Evolutionary conservation across 92 coral and sea anemone species (phyloP), one percentile per base, ranked within the genome.

Genomic region (Porites rus): DNA sequence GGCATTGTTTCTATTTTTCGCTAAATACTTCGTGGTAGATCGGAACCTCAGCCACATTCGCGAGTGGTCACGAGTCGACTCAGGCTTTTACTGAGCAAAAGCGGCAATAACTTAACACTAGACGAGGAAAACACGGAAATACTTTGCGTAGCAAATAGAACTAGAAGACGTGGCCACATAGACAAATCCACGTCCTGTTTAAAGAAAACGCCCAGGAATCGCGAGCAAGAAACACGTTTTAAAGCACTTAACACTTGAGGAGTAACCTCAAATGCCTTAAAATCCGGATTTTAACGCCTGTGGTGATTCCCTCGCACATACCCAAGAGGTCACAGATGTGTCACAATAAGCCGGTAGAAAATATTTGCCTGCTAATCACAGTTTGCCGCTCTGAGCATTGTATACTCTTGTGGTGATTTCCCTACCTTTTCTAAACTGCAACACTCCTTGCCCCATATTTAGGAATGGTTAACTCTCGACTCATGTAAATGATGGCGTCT

Each of bases 181-280:
- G 20, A 28, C 1, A 1, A 72, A 54, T 51, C 22, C 51, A 51
- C 53, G 51, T 38, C 69, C 77, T 28, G 68, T 69, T n/a, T 72
- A 63, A 10, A 63, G 51, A 69, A 68, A 59, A 68, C 75, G 52
- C 75, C 84, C 75, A 24, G 17, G 46, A 58, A 69, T 4, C 25
- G 31, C 11, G 68, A 56, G 31, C 61, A 10, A 14, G 13, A 5
- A 52, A 21, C 74, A 79, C 58, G 31, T 31, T 8, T 1, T 0
- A 68, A 18, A 60, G 51, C 77, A 76, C 43, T 70, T 79, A 50
- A 38, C 69, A 76, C 80, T 76, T 59, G 52, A 71, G 76, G 85
- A 81, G 70, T 69, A 51, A 46, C 58, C 71, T 6, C 50, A 59
- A 72, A 81, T 81, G 77, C 86, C 77, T 69, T 81, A 38, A 54